Evolutionary conservation across 1,140 invertebrate genomes (phyloP).

Genomic region (Globodera rostochiensis): DNA sequence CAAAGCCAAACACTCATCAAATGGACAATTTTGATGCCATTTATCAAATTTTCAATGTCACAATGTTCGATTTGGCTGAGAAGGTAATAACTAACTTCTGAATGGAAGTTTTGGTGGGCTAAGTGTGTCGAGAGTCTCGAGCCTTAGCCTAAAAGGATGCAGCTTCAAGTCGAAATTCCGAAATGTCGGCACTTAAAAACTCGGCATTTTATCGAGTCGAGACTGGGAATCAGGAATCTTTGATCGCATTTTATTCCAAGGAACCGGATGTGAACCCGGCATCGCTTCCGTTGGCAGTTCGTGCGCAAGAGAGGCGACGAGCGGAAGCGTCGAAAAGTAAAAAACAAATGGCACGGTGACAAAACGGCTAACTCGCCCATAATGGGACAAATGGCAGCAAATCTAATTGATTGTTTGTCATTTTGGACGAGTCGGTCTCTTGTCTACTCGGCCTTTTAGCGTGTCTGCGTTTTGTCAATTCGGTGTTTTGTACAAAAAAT

Average conservation of each 20-base stretch:
- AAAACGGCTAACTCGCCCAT: background rate
- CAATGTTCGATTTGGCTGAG: slow-evolving; percentile 28
- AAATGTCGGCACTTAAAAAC: background rate
- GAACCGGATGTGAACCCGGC: background rate
- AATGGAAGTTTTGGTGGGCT: background rate
- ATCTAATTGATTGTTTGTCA: too few relatives aligned
- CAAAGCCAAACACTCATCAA: background rate
- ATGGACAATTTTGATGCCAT: slow-evolving; percentile 31
- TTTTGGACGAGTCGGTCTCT: too few relatives aligned
- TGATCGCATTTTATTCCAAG: background rate
- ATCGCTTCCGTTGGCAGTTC: background rate
- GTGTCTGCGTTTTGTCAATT: too few relatives aligned
- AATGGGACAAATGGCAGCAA: too few relatives aligned
- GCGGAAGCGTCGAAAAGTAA: background rate
- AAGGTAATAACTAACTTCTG: background rate
- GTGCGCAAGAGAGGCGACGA: background rate
- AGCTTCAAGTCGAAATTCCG: background rate
- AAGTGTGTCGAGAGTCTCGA: too few relatives aligned
- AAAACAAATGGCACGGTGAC: background rate
- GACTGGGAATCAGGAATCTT: background rate
- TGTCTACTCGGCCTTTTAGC: too few relatives aligned
- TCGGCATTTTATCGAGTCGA: too few relatives aligned
- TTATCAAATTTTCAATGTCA: slow-evolving; percentile 33
- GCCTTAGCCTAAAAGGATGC: background rate
- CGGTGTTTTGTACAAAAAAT: too few relatives aligned